Conservation (phyloP, 2,888 invertebrate genomes). For the Pterostichus niger region DNA sequence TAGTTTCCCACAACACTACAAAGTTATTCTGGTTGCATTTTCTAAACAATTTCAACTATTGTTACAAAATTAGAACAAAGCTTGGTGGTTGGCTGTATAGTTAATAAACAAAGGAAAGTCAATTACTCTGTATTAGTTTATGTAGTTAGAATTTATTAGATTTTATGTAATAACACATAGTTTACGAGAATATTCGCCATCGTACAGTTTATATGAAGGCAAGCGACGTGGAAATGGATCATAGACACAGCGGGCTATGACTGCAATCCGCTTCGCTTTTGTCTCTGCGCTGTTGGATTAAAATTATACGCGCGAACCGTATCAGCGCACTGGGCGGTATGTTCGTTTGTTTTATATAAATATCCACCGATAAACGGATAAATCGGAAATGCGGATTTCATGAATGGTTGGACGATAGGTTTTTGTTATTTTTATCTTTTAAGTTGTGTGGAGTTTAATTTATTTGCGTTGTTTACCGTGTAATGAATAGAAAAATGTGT, state of each 20-base stretch:
- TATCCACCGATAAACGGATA: slow-evolving; percentile 43
- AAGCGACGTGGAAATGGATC: slow-evolving; percentile 51
- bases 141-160: slow-evolving; percentile 50
- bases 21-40: slow-evolving; percentile 7
- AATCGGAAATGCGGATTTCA: slow-evolving; percentile 52
- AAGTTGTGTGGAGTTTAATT: slow-evolving; percentile 47
- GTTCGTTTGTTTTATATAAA: slow-evolving; percentile 55
- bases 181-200: slow-evolving; percentile 31
- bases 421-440: slow-evolving; percentile 54
- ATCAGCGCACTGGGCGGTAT: slow-evolving; percentile 30
- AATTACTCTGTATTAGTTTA: slow-evolving; percentile 33
- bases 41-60: too few species aligned
- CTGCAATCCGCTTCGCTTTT: slow-evolving; percentile 48
- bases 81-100: neutral
- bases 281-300: slow-evolving; percentile 43
- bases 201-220: slow-evolving; percentile 30
- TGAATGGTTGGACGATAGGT: slow-evolving; percentile 47
- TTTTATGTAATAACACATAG: slow-evolving; percentile 33
- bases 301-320: slow-evolving; percentile 48
- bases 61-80: neutral
- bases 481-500: slow-evolving; percentile 49
- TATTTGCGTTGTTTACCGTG: slow-evolving; percentile 51
- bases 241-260: slow-evolving; percentile 48
- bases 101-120: slow-evolving; percentile 31
- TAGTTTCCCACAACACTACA: neutral